Evolutionary conservation across 2,113 vertebrate species (phyloP), one percentile per base, ranked within the genome.

Genomic region (Lagenorhynchus albirostris): DNA sequence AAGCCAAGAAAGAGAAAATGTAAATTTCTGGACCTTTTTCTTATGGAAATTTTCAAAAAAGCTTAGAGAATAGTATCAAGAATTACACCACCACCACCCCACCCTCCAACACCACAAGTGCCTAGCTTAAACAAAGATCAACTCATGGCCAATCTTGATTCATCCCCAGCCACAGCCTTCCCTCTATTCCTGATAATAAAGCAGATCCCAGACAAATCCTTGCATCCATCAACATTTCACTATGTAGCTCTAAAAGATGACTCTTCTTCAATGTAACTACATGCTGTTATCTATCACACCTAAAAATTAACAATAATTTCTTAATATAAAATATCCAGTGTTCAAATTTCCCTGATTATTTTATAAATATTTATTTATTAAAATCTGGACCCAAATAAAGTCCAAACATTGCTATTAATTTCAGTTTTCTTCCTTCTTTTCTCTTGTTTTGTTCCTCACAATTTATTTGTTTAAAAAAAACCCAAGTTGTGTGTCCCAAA

Each of bases 271-370:
- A 88, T 47, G 33, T 74, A 93, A 76, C 74, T 50, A 58, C 31
- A 74, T 55, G 71, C 20, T 74, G 44, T 65, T 70, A 92, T 29
- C 53, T 63, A 89, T 23, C 55, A 89, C 26, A 62, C 71, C 44
- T 89, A 71, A 85, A 95, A 94, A 79, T 71, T 85, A 93, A 80
- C 33, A 91, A 47, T 33, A 87, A 63, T 74, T 91, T 47, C 70
- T 88, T 94, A 83, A 60, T 76, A 74, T 92, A 65, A 97, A 95
- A 67, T 89, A 96, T n/a, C 23, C 33, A 89, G 47, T 90, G n/a
- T 93, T 97, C 60, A 93, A 83, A 81, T 87, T 84, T 93, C 60
- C 33, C 73, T 71, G 44, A 71, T 38, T 82, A 77, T 94, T 89
- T 95, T 55, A 80, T 55, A 70, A 60, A 73, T 20, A 11, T 76